These are phyloP conservation scores for Odontophorus gujanensis DNA, from an alignment of 2,113 vertebrate genomes.

Conservation along the genomic window DNA sequence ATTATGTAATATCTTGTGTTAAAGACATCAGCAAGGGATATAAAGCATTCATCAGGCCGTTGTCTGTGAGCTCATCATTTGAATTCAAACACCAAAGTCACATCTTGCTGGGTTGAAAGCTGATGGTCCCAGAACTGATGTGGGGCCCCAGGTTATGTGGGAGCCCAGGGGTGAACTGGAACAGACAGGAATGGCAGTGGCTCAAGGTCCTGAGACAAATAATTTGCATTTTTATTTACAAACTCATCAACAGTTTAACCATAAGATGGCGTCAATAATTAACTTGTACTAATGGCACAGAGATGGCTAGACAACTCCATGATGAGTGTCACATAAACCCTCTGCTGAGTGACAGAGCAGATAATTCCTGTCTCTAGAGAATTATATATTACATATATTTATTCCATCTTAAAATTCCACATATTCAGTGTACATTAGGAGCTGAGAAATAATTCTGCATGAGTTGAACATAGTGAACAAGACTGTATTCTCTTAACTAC, in stretches of 20 bases:
- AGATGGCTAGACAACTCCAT: neutral
- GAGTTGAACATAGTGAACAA: neutral
- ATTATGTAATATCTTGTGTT: neutral
- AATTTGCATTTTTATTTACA: neutral
- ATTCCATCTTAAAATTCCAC: neutral
- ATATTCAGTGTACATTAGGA: neutral
- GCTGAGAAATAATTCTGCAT: neutral
- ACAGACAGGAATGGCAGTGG: neutral
- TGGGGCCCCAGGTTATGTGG: no score
- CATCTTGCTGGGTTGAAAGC: neutral
- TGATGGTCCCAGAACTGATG: rapidly evolving
- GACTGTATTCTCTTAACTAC: neutral
- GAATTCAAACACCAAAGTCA: neutral
- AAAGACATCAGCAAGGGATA: neutral
- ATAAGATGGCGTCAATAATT: conserved; percentile 27
- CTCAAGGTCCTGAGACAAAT: neutral
- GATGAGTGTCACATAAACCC: neutral
- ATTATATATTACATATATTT: neutral
- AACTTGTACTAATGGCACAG: neutral
- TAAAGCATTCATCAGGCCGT: neutral
- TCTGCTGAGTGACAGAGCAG: neutral
- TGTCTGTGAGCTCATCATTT: neutral
- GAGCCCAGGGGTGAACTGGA: rapidly evolving
- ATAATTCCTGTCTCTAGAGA: neutral
- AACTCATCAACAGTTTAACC: neutral